Evolutionary conservation across 2,113 vertebrate genomes (phyloP), one percentile per base, ranked within the genome.

Genomic region (Calidris pygmaea): DNA sequence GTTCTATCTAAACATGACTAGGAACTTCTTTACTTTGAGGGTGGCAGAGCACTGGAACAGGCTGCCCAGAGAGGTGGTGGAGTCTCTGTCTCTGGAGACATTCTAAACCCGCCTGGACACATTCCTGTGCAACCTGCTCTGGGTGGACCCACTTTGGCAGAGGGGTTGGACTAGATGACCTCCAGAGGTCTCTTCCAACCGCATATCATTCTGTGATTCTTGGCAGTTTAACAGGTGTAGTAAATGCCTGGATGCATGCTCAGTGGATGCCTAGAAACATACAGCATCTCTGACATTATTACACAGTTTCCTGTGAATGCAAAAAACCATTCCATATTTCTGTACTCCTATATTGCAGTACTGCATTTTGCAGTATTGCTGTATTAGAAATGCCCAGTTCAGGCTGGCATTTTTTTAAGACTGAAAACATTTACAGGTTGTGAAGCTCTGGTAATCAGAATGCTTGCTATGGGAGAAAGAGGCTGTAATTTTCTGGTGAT

Each of bases 221-320:
- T 55, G 43, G 11, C 66, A 82, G n/a, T 68, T 88, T 65, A 92
- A 50, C 19, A 60, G 29, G 15, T 72, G 23, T 53, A 13, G 21
- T 34, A 72, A 71, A 75, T 1, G 1, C 22, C 22, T 78, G 32
- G 41, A 71, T 45, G 35, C 10, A 30, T 1, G 0, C 2, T 29
- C 14, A 85, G 6, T 37, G 19, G 6, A 29, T 82, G 52, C 16
- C 32, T n/a, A 30, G n/a, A 84, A 75, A 70, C 0, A 0, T 23
- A 37, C 16, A 39, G 14, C 1, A 1, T 45, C 20, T 73, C 35
- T 70, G 65, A 53, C 8, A 18, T 70, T 45, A 37, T 29, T 68
- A 34, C 15, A 52, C 5, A 17, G 13, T 58, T 94, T 56, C 29
- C 29, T 41, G 24, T 55, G 47, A 79, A 70, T 22, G 21, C 4